Evolutionary conservation across 2,888 invertebrate species (phyloP).

Genomic region (Stenoptilia bipunctidactyla): DNA sequence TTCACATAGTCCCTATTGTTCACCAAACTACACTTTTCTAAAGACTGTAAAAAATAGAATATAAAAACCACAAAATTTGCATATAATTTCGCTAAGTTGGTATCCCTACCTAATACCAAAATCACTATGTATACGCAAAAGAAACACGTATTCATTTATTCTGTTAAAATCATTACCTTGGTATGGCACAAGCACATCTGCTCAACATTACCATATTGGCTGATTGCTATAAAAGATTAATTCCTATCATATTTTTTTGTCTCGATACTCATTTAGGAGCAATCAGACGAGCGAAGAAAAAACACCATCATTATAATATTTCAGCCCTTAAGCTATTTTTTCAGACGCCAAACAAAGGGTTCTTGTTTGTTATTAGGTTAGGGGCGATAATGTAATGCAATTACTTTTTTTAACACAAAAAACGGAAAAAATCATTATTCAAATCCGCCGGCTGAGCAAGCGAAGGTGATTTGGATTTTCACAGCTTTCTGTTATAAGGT

Average conservation of each 20-base stretch:
- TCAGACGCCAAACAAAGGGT: slow-evolving; percentile 66
- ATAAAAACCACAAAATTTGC: too few relatives aligned
- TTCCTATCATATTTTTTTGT: slow-evolving; percentile 64
- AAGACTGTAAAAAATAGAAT: too few relatives aligned
- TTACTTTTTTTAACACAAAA: slow-evolving; percentile 51
- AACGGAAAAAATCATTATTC: slow-evolving; percentile 57
- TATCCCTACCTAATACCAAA: too few relatives aligned
- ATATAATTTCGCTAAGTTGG: too few relatives aligned
- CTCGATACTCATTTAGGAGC: slow-evolving; percentile 62
- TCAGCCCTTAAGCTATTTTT: slow-evolving; percentile 69
- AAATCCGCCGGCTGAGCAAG: slow-evolving; percentile 65
- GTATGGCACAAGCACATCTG: slow-evolving; percentile 50
- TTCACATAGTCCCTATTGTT: too few relatives aligned
- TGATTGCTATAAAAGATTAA: slow-evolving; percentile 66
- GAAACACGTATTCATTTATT: not conserved
- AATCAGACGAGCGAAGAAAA: slow-evolving; percentile 56
- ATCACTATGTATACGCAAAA: not conserved
- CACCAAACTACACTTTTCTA: too few relatives aligned
- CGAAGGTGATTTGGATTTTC: slow-evolving; percentile 15
- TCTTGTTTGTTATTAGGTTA: slow-evolving; percentile 66
- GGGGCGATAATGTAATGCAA: slow-evolving; percentile 70
- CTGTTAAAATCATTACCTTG: not conserved
- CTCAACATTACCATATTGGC: slow-evolving; percentile 57
- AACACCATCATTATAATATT: slow-evolving; percentile 65
- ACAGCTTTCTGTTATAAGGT: not conserved